Evolutionary conservation across 2,113 vertebrate genomes (phyloP).

Genomic region (Equus przewalskii): DNA sequence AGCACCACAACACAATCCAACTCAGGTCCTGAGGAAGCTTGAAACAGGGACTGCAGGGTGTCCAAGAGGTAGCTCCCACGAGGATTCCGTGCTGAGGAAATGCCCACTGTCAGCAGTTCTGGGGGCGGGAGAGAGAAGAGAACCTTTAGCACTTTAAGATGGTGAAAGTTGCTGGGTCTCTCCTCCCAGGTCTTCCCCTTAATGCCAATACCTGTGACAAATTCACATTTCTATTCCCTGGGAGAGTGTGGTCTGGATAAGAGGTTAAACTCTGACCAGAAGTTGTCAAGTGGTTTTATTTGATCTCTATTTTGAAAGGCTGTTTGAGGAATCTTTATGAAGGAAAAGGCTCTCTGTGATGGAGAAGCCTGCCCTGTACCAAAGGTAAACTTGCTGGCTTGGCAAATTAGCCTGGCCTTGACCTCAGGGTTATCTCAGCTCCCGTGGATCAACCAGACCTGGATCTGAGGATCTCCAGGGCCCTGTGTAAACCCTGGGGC

Average conservation of each 20-base stretch:
- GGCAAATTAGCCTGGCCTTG: background rate
- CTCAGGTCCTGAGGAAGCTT: conserved; percentile 89
- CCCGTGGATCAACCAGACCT: background rate
- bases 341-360: background rate
- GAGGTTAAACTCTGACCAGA: background rate
- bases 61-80: conserved; percentile 88
- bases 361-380: background rate
- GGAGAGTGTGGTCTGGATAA: background rate
- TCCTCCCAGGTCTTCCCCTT: background rate
- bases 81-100: conserved; percentile 86
- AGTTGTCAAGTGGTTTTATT: background rate
- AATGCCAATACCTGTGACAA: background rate
- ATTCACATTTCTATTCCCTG: background rate
- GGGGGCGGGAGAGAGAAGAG: background rate
- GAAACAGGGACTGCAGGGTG: conserved; percentile 92
- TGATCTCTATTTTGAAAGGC: background rate
- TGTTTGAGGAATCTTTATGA: background rate
- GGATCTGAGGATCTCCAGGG: background rate
- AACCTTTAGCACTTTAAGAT: background rate
- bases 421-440: background rate
- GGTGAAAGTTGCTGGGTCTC: background rate
- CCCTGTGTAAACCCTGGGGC: too few species aligned
- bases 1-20: conserved; percentile 91
- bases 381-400: background rate
- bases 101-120: conserved; percentile 91